Evolutionary conservation across 2,113 vertebrate genomes (phyloP).

Genomic region (Copsychus sechellarum): DNA sequence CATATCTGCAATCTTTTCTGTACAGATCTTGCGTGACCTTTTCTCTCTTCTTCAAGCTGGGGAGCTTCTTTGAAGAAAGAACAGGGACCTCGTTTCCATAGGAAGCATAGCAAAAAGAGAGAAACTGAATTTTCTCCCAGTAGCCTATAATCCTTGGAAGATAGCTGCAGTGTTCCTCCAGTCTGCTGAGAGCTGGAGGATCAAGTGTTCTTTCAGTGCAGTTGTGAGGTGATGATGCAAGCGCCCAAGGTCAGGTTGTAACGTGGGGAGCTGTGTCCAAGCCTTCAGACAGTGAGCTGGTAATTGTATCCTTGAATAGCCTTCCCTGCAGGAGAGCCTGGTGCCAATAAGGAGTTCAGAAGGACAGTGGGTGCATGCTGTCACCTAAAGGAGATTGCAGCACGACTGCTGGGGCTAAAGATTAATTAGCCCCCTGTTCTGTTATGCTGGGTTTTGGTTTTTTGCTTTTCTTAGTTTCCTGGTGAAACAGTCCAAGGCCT

Average conservation of each 20-base stretch:
- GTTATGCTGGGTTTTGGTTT: neutral
- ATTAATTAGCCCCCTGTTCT: neutral
- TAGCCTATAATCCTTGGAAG: neutral
- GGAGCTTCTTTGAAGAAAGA: neutral
- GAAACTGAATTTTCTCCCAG: neutral
- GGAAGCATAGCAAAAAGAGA: neutral
- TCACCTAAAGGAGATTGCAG: neutral
- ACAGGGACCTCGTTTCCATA: neutral
- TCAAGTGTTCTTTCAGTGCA: constrained; percentile 3
- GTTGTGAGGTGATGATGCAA: constrained; percentile 14
- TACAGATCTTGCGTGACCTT: neutral
- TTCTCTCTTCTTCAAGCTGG: neutral
- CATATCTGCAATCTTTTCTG: neutral
- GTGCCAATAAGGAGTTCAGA: neutral
- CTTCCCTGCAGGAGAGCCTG: neutral
- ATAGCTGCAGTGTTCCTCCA: neutral
- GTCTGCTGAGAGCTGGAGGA: neutral
- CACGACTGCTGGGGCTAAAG: neutral
- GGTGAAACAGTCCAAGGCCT: neutral
- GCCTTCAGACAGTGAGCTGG: neutral
- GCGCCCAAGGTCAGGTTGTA: neutral
- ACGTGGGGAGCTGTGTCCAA: neutral
- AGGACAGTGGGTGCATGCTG: neutral
- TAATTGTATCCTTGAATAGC: neutral
- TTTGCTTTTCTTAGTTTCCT: neutral